Evolutionary conservation across 2,797 vertebrate species (phyloP), one percentile per base, ranked within the genome.

Genomic region (Sebastes paucispinis): DNA sequence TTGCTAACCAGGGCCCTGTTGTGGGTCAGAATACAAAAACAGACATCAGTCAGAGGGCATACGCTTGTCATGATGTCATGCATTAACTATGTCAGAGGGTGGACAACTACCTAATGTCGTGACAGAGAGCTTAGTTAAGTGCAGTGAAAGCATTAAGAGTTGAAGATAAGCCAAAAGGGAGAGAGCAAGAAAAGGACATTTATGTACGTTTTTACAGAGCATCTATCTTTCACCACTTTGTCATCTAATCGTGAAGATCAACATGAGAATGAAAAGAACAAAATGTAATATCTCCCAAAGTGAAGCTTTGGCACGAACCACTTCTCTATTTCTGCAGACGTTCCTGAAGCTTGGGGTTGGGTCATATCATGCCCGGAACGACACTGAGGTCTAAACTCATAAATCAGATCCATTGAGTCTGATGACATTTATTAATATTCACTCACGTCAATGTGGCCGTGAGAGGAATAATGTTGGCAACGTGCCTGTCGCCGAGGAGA

Each of bases 21-120:
- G 54, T 76, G 80, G 84, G 84, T 85, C 85, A 87, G 5, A 65
- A 47, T 77, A 58, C 62, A 73, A 77, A 84, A 92, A 87, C 87
- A 92, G 64, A 50, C 39, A 25, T 85, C 82, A 81, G 57, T 88
- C 47, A 22, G 31, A 52, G 50, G 43, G 68, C 60, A 54, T 36
- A 43, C 8, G 18, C 6, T 7, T 34, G 52, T 27, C 69, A 78
- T 89, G 87, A 89, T 80, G 83, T 92, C 87, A 92, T 81, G 27
- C 32, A 59, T 66, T 60, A 34, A 55, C 82, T 63, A 67, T 88
- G 74, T 73, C 3, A 59, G 47, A 36, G 13, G 24, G 52, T 31
- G 22, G 64, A 73, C 25, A 4, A 69, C 10, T 1, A 50, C 10
- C 55, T 31, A 50, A 43, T 20, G 25, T 8, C 1, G 65, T 32